Base-by-base conservation (phyloP, 2,113 vertebrate genomes). In the Talpa occidentalis region DNA sequence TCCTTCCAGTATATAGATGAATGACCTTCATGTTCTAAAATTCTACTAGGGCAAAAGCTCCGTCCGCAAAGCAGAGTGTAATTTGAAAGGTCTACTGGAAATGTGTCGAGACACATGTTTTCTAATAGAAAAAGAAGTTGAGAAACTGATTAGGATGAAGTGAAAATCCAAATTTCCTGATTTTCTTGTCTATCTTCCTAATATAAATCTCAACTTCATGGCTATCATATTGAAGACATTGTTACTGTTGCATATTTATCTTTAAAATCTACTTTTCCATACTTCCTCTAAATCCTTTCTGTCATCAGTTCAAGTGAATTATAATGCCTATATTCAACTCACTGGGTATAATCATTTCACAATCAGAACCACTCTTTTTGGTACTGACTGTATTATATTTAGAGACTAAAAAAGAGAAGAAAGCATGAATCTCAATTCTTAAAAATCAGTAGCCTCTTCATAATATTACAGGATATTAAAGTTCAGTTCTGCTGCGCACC, bases 381-480 rank as follows among this genome's bases (percentile, higher is more conserved):
- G 52, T 66, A 83, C 37, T 78, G 73, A 30, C 6, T 86, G 67
- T 78, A 88, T 92, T 89, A 77, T 81, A 91, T 72, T 88, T 94
- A 88, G 24, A 69, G 64, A 37, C 35, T 17, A 42, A 32, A 80
- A 93, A 88, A 89, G 22, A 44, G 90, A 79, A 78, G 21, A 59
- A 90, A 90, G 40, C 67, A 69, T 64, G 62, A 90, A 90, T 94
- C 66, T 10, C 35, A 89, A 22, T 19, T 76, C 83, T 72, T 92
- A 80, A 96, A 97, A 97, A 52, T 88, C 62, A 72, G 49, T 83
- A 86, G 15, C 69, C 92, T 84, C 72, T 26, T 88, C 42, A 62
- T 30, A 80, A 59, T 66, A 66, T 80, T 76, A 80, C 87, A 69
- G 95, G 96, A 95, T 89, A 83, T 91, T 56, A 56, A 84, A 91